Evolutionary conservation across 2,888 invertebrate species (phyloP).

Genomic region (Leptarthrus brevirostris): DNA sequence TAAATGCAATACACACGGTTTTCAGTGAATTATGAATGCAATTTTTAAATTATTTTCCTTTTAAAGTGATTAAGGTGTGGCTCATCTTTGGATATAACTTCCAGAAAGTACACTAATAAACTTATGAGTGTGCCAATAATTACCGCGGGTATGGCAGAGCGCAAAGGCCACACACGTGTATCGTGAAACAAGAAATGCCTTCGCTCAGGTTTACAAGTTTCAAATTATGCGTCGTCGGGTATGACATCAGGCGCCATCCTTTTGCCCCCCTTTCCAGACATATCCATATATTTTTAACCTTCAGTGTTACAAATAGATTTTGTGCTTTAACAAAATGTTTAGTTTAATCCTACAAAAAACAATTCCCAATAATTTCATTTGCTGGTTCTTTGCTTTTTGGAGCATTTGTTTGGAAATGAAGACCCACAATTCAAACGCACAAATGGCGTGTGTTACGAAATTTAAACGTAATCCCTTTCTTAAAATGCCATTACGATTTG

Average conservation of each 20-base stretch:
- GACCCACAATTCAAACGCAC: slow-evolving; percentile 43
- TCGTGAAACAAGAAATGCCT: neutral
- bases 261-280: neutral
- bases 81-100: slow-evolving; percentile 53
- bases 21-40: slow-evolving; percentile 64
- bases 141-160: slow-evolving; percentile 6
- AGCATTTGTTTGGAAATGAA: slow-evolving; percentile 25
- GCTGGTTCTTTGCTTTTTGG: slow-evolving; percentile 18
- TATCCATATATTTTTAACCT: slow-evolving; percentile 13
- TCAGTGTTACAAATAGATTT: neutral
- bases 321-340: slow-evolving; percentile 18
- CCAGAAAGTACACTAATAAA: slow-evolving; percentile 41
- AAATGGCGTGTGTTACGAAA: slow-evolving; percentile 34
- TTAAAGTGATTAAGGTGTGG: slow-evolving; percentile 68
- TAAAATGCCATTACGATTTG: slow-evolving; percentile 21
- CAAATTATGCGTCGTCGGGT: slow-evolving; percentile 15
- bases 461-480: slow-evolving; percentile 36
- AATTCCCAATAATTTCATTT: slow-evolving; percentile 40
- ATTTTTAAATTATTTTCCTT: slow-evolving; percentile 66
- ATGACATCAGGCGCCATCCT: slow-evolving; percentile 4
- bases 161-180: neutral
- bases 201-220: neutral
- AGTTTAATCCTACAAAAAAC: slow-evolving; percentile 32
- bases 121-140: slow-evolving; percentile 37
- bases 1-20: slow-evolving; percentile 17